These are phyloP conservation scores for Ormyrus pomaceus DNA, from an alignment of 2,888 invertebrate genomes.

Conservation along the genomic window DNA sequence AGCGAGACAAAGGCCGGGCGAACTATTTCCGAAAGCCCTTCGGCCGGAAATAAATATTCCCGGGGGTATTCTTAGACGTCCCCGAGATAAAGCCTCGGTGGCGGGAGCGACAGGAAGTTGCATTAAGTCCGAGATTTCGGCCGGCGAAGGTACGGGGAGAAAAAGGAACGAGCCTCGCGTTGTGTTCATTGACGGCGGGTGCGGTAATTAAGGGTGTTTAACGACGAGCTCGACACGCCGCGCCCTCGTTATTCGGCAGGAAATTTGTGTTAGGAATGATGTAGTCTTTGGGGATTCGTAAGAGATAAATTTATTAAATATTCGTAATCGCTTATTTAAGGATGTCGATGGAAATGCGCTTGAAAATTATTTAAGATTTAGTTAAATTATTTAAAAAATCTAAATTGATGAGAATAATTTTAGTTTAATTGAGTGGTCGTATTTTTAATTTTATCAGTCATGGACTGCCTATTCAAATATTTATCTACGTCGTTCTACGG, in stretches of 20 bases:
- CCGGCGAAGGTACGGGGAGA: background rate
- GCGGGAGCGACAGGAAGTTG: slow-evolving; percentile 53
- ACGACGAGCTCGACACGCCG: slow-evolving; percentile 12
- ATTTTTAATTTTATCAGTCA: too few species aligned
- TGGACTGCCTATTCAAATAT: too few species aligned
- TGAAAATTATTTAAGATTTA: too few species aligned
- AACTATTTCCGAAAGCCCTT: slow-evolving; percentile 62
- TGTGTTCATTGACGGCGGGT: slow-evolving; percentile 20
- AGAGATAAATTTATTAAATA: too few species aligned
- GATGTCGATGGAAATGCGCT: too few species aligned
- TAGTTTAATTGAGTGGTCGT: too few species aligned
- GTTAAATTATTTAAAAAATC: too few species aligned
- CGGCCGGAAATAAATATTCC: slow-evolving; percentile 62
- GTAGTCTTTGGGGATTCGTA: too few species aligned
- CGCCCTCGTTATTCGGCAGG: slow-evolving; percentile 9
- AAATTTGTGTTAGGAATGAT: too few species aligned
- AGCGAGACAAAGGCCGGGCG: slow-evolving; percentile 58
- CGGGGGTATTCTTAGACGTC: slow-evolving; percentile 47
- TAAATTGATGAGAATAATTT: too few species aligned
- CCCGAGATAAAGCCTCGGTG: slow-evolving; percentile 43
- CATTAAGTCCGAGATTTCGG: slow-evolving; percentile 39
- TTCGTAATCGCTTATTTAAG: too few species aligned
- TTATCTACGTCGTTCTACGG: too few species aligned
- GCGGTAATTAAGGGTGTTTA: slow-evolving; percentile 39
- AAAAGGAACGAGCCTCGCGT: background rate